phyloP scores from a whole-genome alignment of 2,113 vertebrate genomes.

The Vidua chalybeata region DNA sequence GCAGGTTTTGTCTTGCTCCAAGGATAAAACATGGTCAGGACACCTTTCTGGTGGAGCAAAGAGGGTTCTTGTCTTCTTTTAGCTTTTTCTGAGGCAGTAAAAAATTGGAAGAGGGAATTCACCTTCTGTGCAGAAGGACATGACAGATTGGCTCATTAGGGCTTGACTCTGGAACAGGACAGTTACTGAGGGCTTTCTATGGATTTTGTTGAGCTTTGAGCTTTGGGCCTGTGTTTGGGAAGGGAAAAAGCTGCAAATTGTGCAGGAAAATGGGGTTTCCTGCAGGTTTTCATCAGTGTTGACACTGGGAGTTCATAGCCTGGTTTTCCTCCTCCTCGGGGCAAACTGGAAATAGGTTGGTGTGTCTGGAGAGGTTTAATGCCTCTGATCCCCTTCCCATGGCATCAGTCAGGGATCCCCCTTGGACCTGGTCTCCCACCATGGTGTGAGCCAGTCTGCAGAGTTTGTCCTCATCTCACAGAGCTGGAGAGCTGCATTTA shows the following conservation, averaged over 20 bases:
- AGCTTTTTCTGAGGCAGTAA: background rate
- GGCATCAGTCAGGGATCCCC: background rate
- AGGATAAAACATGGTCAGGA: background rate
- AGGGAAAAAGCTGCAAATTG: background rate
- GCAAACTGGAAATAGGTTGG: background rate
- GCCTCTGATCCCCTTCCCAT: fast-evolving
- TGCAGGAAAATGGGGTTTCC: background rate
- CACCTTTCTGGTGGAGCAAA: background rate
- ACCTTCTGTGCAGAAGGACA: background rate
- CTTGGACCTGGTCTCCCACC: background rate
- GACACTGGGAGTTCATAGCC: background rate
- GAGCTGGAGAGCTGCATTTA: background rate
- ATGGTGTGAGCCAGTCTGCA: fast-evolving
- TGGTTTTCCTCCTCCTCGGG: background rate
- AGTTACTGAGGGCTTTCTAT: background rate
- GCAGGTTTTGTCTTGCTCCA: background rate
- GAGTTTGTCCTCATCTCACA: background rate
- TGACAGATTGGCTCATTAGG: background rate
- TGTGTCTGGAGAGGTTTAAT: background rate
- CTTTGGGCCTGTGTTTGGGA: background rate
- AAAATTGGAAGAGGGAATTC: background rate
- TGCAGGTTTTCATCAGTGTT: background rate
- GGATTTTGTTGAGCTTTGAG: background rate
- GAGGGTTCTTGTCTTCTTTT: background rate
- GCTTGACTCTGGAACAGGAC: background rate